A percentile compares a stretch with the other conserved stretches of the same genome.
Conservation (phyloP, 2,113 vertebrate genomes). For the Motacilla alba region DNA sequence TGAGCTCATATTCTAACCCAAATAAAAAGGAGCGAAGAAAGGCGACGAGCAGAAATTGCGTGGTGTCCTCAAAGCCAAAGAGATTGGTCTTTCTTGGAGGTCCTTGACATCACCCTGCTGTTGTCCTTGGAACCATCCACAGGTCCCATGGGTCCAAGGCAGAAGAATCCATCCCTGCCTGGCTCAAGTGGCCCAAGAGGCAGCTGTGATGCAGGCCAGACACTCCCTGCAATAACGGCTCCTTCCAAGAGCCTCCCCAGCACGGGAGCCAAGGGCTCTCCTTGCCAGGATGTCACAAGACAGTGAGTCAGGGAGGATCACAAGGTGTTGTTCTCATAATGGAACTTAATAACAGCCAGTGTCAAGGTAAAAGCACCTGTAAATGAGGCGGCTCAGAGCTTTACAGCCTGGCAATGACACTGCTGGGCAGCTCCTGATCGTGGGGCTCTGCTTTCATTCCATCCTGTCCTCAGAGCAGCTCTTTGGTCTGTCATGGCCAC, state of each 20-base stretch:
- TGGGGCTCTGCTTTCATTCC: neutral
- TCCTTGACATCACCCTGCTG: neutral
- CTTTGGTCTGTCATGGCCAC: neutral
- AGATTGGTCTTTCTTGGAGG: neutral
- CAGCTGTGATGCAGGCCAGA: neutral
- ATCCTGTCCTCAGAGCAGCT: neutral
- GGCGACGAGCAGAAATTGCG: neutral
- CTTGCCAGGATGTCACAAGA: slow-evolving; percentile 41
- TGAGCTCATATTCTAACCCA: neutral
- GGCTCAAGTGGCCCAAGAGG: neutral
- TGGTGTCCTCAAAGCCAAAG: neutral
- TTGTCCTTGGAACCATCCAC: neutral
- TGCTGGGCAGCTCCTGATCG: neutral
- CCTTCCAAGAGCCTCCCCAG: slow-evolving; percentile 11
- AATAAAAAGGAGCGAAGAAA: neutral
- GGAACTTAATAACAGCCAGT: neutral
- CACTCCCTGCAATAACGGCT: slow-evolving; percentile 18
- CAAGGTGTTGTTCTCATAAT: neutral
- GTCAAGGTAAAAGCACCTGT: slow-evolving; percentile 10
- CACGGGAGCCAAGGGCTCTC: neutral
- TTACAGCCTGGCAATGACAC: neutral
- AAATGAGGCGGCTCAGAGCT: neutral
- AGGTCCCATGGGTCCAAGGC: neutral
- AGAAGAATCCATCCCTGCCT: neutral
- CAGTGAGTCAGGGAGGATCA: slow-evolving; percentile 7